Base-by-base conservation (phyloP, 1,140 invertebrate genomes). In the Ceratina calcarata region DNA sequence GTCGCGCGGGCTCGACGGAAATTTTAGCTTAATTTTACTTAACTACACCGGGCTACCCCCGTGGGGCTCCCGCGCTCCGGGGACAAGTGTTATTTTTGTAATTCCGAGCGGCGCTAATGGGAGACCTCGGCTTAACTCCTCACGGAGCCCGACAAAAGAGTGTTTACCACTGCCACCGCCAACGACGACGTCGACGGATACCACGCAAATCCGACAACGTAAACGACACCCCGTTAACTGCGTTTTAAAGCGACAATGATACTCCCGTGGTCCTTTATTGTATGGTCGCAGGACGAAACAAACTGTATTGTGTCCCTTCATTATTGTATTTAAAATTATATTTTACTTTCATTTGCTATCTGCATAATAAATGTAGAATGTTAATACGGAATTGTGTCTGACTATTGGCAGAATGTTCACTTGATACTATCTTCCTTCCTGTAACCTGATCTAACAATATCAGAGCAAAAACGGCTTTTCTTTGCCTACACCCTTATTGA, bases 21-120 rank as follows among this genome's bases (percentile, higher is more conserved):
- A 91, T 88, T 89, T 87, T 84, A 87, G 85, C 87, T 91, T 91
- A 87, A 89, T 91, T 91, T 91, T 91, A 90, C 88, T 91, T 90
- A 91, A 89, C 87, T 89, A 85, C 79, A 68, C 70, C 77, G 81
- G 66, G 72, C 84, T 81, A 68, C 80, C 81, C 37, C 67, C 74
- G 77, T 81, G 76, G 64, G 84, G 75, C 67, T 55, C 37, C 67
- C 32, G 80, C 69, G 80, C 69, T 78, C 53, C 83, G 73, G 75
- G 81, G 83, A 89, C 87, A 89, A 91, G 88, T 89, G 88, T 89
- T 91, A 90, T 90, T 90, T 90, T 91, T 90, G 88, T 89, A 90
- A 90, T 90, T 89, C 86, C 71, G 75, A 71, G 70, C 86, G 70
- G 79, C 67, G 85, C 84, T 90, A 90, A 90, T 89, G 85, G 84